Percentiles rank a stretch among this genome's conserved stretches.
Evolutionary conservation across 2,113 vertebrate genomes (phyloP).

Genomic region (Laticauda laticaudata): DNA sequence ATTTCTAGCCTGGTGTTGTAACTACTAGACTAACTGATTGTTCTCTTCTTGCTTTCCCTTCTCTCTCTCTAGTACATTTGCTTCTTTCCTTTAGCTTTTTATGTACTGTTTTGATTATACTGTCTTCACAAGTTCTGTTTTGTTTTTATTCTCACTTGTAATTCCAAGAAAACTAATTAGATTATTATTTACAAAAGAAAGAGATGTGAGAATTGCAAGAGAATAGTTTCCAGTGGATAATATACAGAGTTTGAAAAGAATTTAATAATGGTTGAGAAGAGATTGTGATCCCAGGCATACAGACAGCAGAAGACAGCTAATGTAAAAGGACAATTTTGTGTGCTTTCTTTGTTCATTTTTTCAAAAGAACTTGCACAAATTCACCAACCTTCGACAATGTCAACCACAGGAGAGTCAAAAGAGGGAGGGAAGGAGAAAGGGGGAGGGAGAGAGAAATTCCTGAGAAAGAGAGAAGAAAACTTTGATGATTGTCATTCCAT

Average conservation of each 20-base stretch:
- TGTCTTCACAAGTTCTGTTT: not conserved
- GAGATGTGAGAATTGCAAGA: not conserved
- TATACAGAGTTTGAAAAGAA: not conserved
- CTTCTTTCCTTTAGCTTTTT: not conserved
- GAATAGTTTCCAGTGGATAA: not conserved
- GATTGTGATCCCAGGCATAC: not conserved
- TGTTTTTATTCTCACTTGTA: not conserved
- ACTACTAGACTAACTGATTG: not conserved
- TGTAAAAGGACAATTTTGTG: not conserved
- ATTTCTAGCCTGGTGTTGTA: not conserved
- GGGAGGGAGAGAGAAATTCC: not conserved
- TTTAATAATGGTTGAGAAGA: not conserved
- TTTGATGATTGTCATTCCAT: too few species aligned
- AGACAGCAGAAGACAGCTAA: not conserved
- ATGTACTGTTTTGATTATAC: not conserved
- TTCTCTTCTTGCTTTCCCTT: not conserved
- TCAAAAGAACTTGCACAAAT: not conserved
- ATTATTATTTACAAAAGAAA: not conserved
- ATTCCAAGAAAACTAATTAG: not conserved
- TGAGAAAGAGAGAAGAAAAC: not conserved
- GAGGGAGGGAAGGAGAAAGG: not conserved
- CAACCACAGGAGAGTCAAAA: not conserved
- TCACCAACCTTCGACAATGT: not conserved
- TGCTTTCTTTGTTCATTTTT: not conserved
- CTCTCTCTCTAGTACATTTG: not conserved